Evolutionary conservation across 2,888 invertebrate species (phyloP), one percentile per base, ranked within the genome.

Genomic region (Ommatoiulus sabulosus): DNA sequence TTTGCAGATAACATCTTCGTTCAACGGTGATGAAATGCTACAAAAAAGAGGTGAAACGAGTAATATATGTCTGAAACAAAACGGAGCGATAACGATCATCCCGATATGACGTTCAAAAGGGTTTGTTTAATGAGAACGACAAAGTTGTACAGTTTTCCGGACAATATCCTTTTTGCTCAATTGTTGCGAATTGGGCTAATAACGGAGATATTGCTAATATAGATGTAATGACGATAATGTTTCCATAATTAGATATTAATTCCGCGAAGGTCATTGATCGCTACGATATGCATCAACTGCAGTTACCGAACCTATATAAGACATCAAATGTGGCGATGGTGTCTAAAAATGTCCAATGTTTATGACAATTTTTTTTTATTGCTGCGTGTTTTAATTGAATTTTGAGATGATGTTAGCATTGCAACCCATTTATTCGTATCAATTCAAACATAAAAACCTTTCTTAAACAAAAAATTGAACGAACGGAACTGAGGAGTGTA

Each of bases 31-130:
- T 44, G 20, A 85, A 85, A 85, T 10, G 12, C 17, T 3, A 5
- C 24, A 85, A n/a, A 85, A 46, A 84, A 46, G 17, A 85, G 46
- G 20, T 85, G 85, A 85, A 85, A 85, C 7, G 20, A 85, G 85
- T 46, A 43, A 85, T 85, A 15, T 52, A 52, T 17, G 17, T 15
- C 52, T 52, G 52, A 52, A 52, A 52, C 15, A 17, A 10, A 44
- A 44, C 85, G 12, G 44, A 20, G 7, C 5, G 46, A 85, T 85
- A 85, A 46, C 44, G 85, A 85, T 85, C 72, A 72, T 24, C 63
- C 63, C 20, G 63, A 63, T 57, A 15, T 57, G 8, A 48, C 57
- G 3, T 63, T 72, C 10, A 72, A 72, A 72, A 72, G 72, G 72
- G 24, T 72, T 72, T 72, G 24, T 3, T 72, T 24, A 72, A 72